Evolutionary conservation across 2,888 invertebrate genomes (phyloP), one percentile per base, ranked within the genome.

Genomic region (Aporophyla lueneburgensis): DNA sequence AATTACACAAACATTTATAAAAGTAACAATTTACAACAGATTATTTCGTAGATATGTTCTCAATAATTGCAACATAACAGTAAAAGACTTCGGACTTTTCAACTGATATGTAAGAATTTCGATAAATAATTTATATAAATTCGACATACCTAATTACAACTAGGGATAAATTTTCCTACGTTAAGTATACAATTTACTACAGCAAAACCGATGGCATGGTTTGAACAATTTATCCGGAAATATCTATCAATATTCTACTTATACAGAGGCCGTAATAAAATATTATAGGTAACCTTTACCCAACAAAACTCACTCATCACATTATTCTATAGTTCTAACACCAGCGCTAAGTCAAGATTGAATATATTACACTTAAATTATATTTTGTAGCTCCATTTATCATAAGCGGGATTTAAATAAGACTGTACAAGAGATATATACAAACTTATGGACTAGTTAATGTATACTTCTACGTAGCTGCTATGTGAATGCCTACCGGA

Each of bases 161-260:
- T 78, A 86, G 70, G 53, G 24, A 71, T 84, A 77, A 62, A 74
- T 81, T 78, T 85, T 81, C 65, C 84, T 83, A 87, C 63, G 1
- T 65, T 71, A 53, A 77, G 62, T 84, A 82, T 87, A 80, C 76
- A 73, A 70, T 80, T 86, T 76, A 73, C 85, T 88, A 87, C 78
- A 73, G 69, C 77, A 71, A 81, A 83, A 72, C 89, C 85, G 86
- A 89, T 90, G 89, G 86, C 90, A 86, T 90, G 84, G 88, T 89
- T 91, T 82, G 87, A 92, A 94, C 91, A 93, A 92, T 93, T 95
- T 95, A 95, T 95, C 94, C 92, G 94, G 95, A 95, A 95, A 95
- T 96, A 92, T 92, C 89, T 95, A 94, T 93, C 86, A 78, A 90
- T 91, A 89, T 76, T 89, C 89, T 93, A 92, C 87, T 84, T 89